Percentiles rank a stretch among this genome's conserved stretches.
phyloP scores from a whole-genome alignment of 1,140 invertebrate genomes.

The Maconellicoccus hirsutus region DNA sequence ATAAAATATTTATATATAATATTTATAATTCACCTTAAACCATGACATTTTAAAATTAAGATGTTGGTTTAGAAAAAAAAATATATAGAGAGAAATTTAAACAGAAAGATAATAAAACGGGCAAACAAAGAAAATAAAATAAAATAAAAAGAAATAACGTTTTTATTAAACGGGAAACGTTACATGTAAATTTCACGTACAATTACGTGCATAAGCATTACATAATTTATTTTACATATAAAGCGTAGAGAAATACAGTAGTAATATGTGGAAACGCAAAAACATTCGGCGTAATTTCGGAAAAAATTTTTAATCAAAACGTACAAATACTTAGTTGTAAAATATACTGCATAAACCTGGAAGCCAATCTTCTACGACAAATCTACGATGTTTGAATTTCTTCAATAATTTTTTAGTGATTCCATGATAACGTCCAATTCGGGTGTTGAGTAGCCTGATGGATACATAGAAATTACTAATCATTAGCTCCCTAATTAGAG shows the following conservation, averaged over 20 bases:
- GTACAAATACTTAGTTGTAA: not conserved
- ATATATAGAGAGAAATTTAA: not conserved
- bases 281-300: not conserved
- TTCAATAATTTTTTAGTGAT: not conserved
- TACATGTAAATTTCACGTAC: not conserved
- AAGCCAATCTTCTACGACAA: constrained; percentile 14
- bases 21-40: not conserved
- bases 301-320: not conserved
- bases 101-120: constrained; percentile 4
- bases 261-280: not conserved
- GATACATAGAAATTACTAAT: no score
- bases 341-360: not conserved
- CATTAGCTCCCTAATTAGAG: no score
- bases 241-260: not conserved
- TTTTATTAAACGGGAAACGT: not conserved
- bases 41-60: constrained; percentile 1
- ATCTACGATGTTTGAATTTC: not conserved
- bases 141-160: constrained; percentile 16
- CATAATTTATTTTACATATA: constrained; percentile 9
- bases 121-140: constrained; percentile 11
- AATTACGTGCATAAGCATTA: constrained; percentile 12
- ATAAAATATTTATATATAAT: constrained; percentile 12
- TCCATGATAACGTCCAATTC: constrained; percentile 3
- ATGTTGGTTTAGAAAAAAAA: constrained; percentile 8
- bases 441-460: not conserved